phyloP scores from a whole-genome alignment of 1,140 invertebrate genomes.

The Neodiprion fabricii region DNA sequence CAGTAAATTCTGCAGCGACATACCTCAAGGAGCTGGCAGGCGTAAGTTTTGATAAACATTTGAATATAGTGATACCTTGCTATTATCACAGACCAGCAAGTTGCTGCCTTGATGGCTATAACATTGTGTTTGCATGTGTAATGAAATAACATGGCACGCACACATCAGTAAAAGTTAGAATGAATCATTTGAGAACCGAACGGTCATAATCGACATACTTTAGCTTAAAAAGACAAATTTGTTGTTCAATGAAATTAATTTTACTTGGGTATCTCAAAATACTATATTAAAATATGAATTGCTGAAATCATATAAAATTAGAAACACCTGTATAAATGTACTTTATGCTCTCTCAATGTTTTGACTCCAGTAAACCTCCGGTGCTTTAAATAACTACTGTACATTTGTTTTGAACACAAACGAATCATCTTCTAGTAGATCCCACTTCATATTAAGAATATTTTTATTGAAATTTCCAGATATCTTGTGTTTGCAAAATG shows the following conservation, averaged over 20 bases:
- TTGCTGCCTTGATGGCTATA: not conserved
- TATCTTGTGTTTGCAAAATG: slow-evolving; percentile 80
- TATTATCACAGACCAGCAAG: no score
- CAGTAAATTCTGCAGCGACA: slow-evolving; percentile 81
- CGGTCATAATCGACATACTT: slow-evolving; percentile 8
- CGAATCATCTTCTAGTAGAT: not conserved
- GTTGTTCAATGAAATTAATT: slow-evolving; percentile 13
- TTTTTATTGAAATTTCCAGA: slow-evolving; percentile 66
- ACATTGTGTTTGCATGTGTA: slow-evolving; percentile 18
- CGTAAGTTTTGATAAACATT: slow-evolving; percentile 65
- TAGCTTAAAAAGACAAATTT: slow-evolving; percentile 20
- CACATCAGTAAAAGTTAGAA: not conserved
- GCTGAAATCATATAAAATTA: no score
- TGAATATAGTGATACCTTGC: not conserved
- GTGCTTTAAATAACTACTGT: no score
- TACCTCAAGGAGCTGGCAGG: slow-evolving; percentile 85
- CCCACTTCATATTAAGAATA: not conserved
- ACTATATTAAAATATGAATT: no score
- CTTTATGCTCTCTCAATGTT: no score
- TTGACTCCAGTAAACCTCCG: no score
- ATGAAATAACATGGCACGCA: not conserved
- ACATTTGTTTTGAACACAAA: no score
- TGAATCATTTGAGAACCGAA: no score
- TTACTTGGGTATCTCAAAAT: not conserved
- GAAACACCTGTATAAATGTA: no score